Evolutionary conservation across 2,888 invertebrate species (phyloP).

Genomic region (Drosophila antonietae): DNA sequence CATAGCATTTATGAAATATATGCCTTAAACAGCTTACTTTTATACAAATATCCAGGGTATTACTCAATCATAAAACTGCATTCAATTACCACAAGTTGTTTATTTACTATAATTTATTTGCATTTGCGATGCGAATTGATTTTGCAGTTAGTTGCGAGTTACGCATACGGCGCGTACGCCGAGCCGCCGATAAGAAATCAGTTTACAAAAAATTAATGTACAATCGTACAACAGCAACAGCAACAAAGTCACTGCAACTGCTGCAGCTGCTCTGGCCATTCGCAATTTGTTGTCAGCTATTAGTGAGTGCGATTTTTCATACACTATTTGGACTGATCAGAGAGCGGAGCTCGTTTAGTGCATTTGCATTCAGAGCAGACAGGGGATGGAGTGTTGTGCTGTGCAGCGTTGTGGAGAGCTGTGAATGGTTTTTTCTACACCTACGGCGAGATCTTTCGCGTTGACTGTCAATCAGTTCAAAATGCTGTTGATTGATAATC

Average conservation of each 20-base stretch:
- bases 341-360: slow-evolving; percentile 15
- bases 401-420: neutral
- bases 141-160: slow-evolving; percentile 58
- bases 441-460: slow-evolving; percentile 52
- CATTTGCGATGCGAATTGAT: slow-evolving; percentile 63
- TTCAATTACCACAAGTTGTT: slow-evolving; percentile 8
- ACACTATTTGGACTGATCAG: slow-evolving; percentile 46
- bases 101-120: slow-evolving; percentile 61
- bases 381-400: neutral
- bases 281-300: slow-evolving; percentile 76
- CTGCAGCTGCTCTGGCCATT: slow-evolving; percentile 46
- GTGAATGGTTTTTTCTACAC: slow-evolving; percentile 68
- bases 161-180: slow-evolving; percentile 67
- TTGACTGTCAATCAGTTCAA: slow-evolving; percentile 65
- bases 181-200: slow-evolving; percentile 70
- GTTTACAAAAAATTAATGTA: slow-evolving; percentile 67
- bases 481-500: slow-evolving; percentile 71
- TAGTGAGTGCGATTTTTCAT: slow-evolving; percentile 70
- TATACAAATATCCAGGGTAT: slow-evolving; percentile 12
- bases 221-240: slow-evolving; percentile 28
- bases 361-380: slow-evolving; percentile 34
- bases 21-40: neutral
- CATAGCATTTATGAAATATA: accelerated
- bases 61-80: accelerated
- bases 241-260: slow-evolving; percentile 27